phyloP scores from a whole-genome alignment of 2,113 vertebrate genomes.

The Meles meles region DNA sequence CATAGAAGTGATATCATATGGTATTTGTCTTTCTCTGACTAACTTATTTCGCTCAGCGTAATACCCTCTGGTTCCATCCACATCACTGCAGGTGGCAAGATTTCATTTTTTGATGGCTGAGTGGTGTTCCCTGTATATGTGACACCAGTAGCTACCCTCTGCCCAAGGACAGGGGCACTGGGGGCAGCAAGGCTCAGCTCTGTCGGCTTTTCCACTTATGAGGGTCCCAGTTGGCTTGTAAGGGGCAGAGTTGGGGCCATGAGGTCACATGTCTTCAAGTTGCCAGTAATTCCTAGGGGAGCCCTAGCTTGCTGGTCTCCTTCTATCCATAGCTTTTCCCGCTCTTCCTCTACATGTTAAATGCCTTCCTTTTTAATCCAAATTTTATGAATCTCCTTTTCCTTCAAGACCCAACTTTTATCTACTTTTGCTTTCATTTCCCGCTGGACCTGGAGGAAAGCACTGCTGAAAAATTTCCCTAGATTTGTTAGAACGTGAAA shows the following conservation, averaged over 20 bases:
- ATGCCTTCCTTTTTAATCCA: not conserved
- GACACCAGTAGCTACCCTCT: not conserved
- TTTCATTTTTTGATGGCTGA: not conserved
- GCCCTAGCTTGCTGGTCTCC: not conserved
- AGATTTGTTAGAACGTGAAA: no score
- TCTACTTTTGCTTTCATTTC: constrained; percentile 43
- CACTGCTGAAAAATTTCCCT: no score
- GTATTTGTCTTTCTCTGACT: not conserved
- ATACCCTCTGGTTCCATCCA: not conserved
- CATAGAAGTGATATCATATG: not conserved
- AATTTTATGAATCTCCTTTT: not conserved
- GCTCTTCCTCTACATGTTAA: not conserved
- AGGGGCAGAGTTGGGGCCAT: not conserved
- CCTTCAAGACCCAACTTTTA: not conserved
- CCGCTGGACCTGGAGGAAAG: no score
- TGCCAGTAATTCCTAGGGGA: not conserved
- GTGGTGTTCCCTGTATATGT: not conserved
- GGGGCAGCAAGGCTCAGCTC: not conserved
- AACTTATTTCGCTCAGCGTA: not conserved
- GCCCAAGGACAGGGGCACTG: not conserved
- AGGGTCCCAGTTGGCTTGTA: not conserved
- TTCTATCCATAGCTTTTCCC: not conserved
- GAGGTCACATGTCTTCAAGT: not conserved
- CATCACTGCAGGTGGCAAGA: not conserved
- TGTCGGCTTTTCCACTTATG: not conserved